Percentiles rank a stretch among this genome's conserved stretches.
Evolutionary conservation across 1,140 invertebrate species (phyloP).

Genomic region (Cydia fagiglandana): DNA sequence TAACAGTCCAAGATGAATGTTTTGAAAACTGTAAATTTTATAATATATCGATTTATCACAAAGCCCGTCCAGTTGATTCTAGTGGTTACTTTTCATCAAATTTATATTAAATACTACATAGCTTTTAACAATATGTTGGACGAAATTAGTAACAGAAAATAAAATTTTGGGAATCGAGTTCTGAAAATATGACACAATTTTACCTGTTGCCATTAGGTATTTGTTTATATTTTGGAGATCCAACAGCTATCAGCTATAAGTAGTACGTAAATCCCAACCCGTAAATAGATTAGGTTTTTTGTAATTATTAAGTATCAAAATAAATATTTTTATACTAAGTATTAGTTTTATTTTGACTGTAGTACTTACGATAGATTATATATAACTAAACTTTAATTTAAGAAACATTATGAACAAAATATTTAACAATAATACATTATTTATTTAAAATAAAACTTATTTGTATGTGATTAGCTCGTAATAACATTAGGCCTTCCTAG

Average conservation of each 20-base stretch:
- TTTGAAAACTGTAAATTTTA: conserved; percentile 65
- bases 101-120: conserved; percentile 48
- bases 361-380: background rate
- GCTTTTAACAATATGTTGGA: background rate
- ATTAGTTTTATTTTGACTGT: background rate
- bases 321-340: background rate
- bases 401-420: too few species aligned
- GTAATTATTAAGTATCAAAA: background rate
- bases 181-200: background rate
- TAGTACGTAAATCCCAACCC: too few species aligned
- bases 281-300: background rate
- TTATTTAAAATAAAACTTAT: too few species aligned
- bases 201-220: background rate
- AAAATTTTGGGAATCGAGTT: background rate
- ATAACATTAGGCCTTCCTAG: too few species aligned
- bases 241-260: too few species aligned
- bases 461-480: too few species aligned
- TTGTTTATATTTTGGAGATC: too few species aligned
- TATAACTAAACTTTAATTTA: too few species aligned
- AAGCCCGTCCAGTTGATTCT: conserved; percentile 45
- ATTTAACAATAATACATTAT: too few species aligned
- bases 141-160: background rate
- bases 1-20: conserved; percentile 40
- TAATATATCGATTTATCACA: conserved; percentile 62
- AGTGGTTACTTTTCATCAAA: conserved; percentile 57